Base-by-base conservation (phyloP, 23 tunicate species). In the Oikopleura vanhoeffeni region DNA sequence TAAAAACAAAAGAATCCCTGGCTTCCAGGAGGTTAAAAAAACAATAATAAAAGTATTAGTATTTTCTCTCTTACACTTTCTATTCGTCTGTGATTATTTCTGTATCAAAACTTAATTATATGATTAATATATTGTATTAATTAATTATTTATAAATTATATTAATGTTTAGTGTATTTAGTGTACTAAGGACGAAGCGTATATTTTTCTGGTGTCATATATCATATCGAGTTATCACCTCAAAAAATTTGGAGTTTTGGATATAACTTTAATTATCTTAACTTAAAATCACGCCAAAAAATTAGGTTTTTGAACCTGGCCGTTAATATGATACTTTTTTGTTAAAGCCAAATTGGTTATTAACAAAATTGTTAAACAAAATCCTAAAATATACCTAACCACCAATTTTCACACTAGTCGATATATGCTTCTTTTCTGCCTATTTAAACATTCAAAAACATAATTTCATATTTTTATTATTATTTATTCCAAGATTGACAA, bases 401-500 rank as follows among this genome's bases (percentile, higher is more conserved):
- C 27, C 79, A 18, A 71, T 13, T 71, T 8, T 49, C 60, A 71
- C 27, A 71, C 79, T 30, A 71, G 79, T 71, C 32, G 79, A 71
- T 71, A 2, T 71, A 71, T 71, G 79, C 79, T 18, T 30, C 27
- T 71, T 71, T 71, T 71, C 79, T 71, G 79, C 79, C 79, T 71
- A 71, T 71, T 71, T 71, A 71, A 71, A 24, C 4, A 2, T 18
- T 71, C 35, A 8, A 49, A 49, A 49, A n/a, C n/a, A 49, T 49
- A 49, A 49, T 49, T 49, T 49, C 35, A 71, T 71, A 71, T 13
- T 71, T 71, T 71, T 24, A 71, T 24, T 71, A 71, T 71, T 71
- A 71, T 71, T 71, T 71, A 71, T 71, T 71, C 79, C 27, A 71
- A 24, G 27, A 71, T 18, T 13, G 35, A 71, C 3, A 71, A 13